Evolutionary conservation across 2,113 vertebrate genomes (phyloP).

Genomic region (Alligator mississippiensis): DNA sequence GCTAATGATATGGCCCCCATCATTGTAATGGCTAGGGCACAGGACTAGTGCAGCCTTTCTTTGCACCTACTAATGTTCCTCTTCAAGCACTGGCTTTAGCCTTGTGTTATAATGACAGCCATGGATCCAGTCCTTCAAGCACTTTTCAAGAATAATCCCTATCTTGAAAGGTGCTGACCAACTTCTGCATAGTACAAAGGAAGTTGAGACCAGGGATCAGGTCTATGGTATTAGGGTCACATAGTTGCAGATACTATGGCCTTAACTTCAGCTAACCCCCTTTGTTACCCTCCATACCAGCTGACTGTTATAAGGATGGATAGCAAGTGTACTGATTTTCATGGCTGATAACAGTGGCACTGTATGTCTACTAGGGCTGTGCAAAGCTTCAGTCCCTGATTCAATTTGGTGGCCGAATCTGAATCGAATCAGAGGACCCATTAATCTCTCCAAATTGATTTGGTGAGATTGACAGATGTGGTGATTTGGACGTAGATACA

Average conservation of each 20-base stretch:
- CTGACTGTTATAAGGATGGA: background rate
- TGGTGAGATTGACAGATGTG: no score
- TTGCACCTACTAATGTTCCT: background rate
- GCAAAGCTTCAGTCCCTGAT: no score
- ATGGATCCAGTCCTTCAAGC: background rate
- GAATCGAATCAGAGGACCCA: no score
- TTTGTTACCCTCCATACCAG: background rate
- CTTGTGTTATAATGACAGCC: background rate
- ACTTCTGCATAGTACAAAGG: background rate
- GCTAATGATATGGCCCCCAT: background rate
- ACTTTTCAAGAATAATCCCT: background rate
- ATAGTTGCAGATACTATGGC: background rate
- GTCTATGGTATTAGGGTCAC: background rate
- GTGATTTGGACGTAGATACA: no score
- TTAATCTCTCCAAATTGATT: no score
- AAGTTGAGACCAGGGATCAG: rapidly evolving
- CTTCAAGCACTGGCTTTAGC: background rate
- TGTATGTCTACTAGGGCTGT: no score
- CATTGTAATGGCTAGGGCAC: background rate
- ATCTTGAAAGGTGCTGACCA: background rate
- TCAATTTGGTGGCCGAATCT: no score
- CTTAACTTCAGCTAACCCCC: background rate
- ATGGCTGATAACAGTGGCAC: rapidly evolving
- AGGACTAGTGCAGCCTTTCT: background rate
- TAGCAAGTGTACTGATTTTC: background rate